Evolutionary conservation across 2,113 vertebrate genomes (phyloP), one percentile per base, ranked within the genome.

Genomic region (Limnothrissa miodon): DNA sequence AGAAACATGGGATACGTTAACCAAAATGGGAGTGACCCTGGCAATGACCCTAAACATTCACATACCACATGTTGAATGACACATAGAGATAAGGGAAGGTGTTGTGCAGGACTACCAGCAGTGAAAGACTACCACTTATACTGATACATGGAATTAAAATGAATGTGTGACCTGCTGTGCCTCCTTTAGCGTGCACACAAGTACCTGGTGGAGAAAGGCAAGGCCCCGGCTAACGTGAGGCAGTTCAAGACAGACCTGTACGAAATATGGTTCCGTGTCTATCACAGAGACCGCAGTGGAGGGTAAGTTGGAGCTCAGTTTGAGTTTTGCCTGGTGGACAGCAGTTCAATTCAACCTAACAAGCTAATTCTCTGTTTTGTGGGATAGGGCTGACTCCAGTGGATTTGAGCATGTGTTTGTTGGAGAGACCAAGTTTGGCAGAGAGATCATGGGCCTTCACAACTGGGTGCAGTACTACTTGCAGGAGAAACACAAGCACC

Each of bases 371-470:
- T n/a, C 66, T 74, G 15, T 33, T n/a, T 33, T 33, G 11, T 74
- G 66, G 17, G 48, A 10, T 78, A 97, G 96, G 23, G 89, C 89
- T 46, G 95, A 97, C 87, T 97, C 96, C 39, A 96, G 95, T n/a
- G 95, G 96, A 2, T 98, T 97, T 86, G 96, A 97, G 80, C 96
- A 96, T 0, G 96, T 96, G 87, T 98, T 97, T 92, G 95, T 97
- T 36, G 96, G 96, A 56, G 96, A 97, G 90, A 95, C 94, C 33
- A 95, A 93, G 66, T 83, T 13, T 0, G 93, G 93, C 0, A 87
- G 87, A 62, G 92, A 96, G 88, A 92, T 97, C 79, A 89, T 95
- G 86, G 96, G 96, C 78, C 93, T 97, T 17, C 96, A 97, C 90
- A 97, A 97, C 92, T 97, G 96, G 96, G 90, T 97, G 59, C 95